These are phyloP conservation scores for Poeciliopsis occidentalis DNA, from an alignment of 2,113 vertebrate genomes.

Conservation along the genomic window DNA sequence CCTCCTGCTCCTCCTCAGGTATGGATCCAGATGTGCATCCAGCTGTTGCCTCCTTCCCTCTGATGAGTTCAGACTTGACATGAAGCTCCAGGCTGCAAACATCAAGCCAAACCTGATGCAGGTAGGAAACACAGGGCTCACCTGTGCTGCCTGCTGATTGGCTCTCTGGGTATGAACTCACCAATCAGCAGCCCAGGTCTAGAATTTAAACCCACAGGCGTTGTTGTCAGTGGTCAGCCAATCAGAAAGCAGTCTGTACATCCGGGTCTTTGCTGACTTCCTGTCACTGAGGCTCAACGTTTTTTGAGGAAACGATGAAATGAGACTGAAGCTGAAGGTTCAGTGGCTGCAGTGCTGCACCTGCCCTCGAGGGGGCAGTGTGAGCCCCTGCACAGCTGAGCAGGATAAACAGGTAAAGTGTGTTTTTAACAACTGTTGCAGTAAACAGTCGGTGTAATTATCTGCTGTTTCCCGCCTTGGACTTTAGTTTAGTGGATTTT, in stretches of 20 bases:
- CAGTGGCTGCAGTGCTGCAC: neutral
- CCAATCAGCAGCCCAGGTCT: neutral
- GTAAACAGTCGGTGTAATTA: neutral
- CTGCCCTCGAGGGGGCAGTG: neutral
- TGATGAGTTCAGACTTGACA: slow-evolving; percentile 24
- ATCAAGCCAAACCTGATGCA: neutral
- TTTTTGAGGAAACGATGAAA: neutral
- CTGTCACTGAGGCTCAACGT: too few species aligned
- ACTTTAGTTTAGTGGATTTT: too few species aligned
- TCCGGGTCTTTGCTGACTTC: neutral
- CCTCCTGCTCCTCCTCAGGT: too few species aligned
- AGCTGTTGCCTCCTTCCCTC: neutral
- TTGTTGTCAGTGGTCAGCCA: neutral
- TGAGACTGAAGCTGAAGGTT: neutral
- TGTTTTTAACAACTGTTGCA: neutral
- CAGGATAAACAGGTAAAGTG: neutral
- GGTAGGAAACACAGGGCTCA: neutral
- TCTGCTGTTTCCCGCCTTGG: too few species aligned
- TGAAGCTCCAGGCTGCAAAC: slow-evolving; percentile 19
- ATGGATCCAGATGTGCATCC: too few species aligned
- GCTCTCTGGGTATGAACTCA: neutral
- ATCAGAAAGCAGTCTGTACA: neutral
- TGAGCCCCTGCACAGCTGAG: neutral
- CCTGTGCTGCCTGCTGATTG: slow-evolving; percentile 9
- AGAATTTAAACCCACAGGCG: slow-evolving; percentile 3